Base-by-base conservation (phyloP, 2,113 vertebrate species). In the Neotragus pygmaeus region DNA sequence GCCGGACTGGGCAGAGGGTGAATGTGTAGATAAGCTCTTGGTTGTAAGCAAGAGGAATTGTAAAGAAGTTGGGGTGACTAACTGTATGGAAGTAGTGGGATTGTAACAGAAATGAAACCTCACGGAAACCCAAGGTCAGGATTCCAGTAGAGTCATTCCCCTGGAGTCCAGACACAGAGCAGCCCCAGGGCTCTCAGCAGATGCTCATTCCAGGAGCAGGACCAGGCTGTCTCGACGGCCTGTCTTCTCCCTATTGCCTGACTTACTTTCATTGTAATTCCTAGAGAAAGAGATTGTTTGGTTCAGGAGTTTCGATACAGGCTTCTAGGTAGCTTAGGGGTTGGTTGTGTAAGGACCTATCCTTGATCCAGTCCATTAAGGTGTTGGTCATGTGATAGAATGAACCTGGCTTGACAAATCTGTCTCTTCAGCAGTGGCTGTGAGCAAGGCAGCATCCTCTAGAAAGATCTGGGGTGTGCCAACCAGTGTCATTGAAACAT, bases 21-120 rank as follows among this genome's bases (percentile, higher is more conserved):
- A 36, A 49, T 23, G 3, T 30, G 9, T 15, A 53, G 14, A 80
- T 47, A 64, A 58, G n/a, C 49, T 90, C 36, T 70, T 78, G 85
- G 47, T 66, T 66, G 43, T 58, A 53, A 89, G 47, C 60, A 94
- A 39, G 39, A 86, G 33, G 77, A 87, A 66, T 51, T 14, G n/a
- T n/a, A n/a, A n/a, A n/a, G n/a, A 62, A 88, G 45, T 57, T 14
- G 47, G 30, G 49, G 1, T 12, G 13, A 75, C 53, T 60, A 64
- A 16, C 14, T 64, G 17, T 23, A 64, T 4, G 11, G 36, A 33
- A 30, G 2, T 19, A 86, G 33, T 53, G 80, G 28, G 51, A 27
- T 43, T 45, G 28, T 36, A 51, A 64, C 0, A 21, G 60, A 95
- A 73, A 19, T 30, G 17, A 66, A 80, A 77, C 2, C 2, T 47